Evolutionary conservation across 2,113 vertebrate genomes (phyloP), one percentile per base, ranked within the genome.

Genomic region (Zingel zingel): DNA sequence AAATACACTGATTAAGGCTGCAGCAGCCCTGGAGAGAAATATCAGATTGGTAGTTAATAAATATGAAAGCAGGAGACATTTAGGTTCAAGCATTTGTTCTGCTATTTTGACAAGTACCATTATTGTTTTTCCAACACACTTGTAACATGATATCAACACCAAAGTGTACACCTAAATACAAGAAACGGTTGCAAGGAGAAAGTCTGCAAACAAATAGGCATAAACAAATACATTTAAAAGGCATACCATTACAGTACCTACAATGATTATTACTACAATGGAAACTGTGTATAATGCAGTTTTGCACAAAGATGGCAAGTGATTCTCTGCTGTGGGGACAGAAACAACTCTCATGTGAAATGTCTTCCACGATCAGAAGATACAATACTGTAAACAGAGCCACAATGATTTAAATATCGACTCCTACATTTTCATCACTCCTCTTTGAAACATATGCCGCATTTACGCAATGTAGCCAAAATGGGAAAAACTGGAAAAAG

Each of bases 41-140:
- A 88, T 82, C 73, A 88, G 70, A 86, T 68, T 45, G 73, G 75
- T 65, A 47, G 70, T 84, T 89, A 64, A 90, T 91, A 91, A 89
- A 94, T 91, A 88, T 82, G 88, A 77, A 91, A 73, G 72, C 74
- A 85, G 81, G 77, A 83, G 67, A 89, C 71, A 79, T 86, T 86
- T 57, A 64, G 36, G 21, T 71, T 51, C 23, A 43, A 70, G 69
- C 66, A 67, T 85, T 81, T 90, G 74, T 92, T 88, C 70, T 66
- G 57, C 85, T 86, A 77, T 86, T 85, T 84, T 81, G 72, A 88
- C 66, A 84, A 78, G 80, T 68, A 82, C 64, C 78, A 74, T 81
- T 65, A 77, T 66, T 64, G 56, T 76, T 76, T 78, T 56, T 48
- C 62, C 59, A 85, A 62, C 64, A 90, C 75, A 90, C 75, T 74